Evolutionary conservation across 2,113 vertebrate genomes (phyloP), one percentile per base, ranked within the genome.

Genomic region (Natator depressus): DNA sequence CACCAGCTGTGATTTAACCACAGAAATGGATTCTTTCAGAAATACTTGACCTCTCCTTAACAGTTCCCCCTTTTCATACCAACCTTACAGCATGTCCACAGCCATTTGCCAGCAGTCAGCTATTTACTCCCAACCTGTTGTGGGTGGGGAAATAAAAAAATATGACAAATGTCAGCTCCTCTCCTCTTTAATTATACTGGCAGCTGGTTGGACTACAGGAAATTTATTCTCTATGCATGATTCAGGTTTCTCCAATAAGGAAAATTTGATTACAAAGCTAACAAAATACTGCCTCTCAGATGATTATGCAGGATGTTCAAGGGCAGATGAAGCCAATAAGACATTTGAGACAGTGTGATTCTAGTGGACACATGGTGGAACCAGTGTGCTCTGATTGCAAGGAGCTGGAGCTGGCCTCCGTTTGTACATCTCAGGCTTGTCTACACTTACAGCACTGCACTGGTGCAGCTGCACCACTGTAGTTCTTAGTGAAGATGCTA

Each of bases 11-110:
- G 49, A 8, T 57, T 27, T 86, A 75, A 69, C 35, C 76, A 94
- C 46, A 87, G 93, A 91, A 90, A 83, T 72, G 6, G 31, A 9
- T 76, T 87, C 89, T 91, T 94, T 69, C 59, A 80, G 51, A 90
- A 84, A 80, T 57, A 54, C 35, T 57, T 51, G 14, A 3, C 24
- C 72, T 86, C 51, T 93, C 19, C 84, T 90, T 19, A 92, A 10
- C 10, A 82, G 2, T 81, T 76, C 89, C 22, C 5, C 3, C 50
- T 93, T 89, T 80, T 82, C 27, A 46, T 82, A 35, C 53, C 62
- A 76, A 14, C 79, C 80, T 85, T 86, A 14, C 76, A 81, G 92
- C 13, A 62, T 46, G 3, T 24, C 6, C 51, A 8, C 8, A 93
- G 51, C 46, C 42, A 17, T 78, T 88, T 96, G 54, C 65, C 35